These are phyloP conservation scores for Heteromurus nitidus DNA, from an alignment of 2,888 invertebrate species.

Conservation along the genomic window DNA sequence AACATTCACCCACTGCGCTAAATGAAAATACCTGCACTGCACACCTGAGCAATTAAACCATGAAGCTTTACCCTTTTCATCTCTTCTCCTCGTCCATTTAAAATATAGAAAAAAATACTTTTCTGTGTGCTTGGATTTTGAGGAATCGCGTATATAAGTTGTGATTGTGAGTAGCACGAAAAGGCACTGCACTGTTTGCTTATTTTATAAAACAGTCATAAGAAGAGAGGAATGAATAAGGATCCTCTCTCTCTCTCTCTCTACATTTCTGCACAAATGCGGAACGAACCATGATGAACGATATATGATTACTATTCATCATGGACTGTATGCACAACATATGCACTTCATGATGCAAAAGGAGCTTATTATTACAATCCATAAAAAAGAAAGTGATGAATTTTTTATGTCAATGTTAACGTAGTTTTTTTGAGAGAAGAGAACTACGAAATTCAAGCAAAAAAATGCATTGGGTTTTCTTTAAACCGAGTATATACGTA, in stretches of 20 bases:
- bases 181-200: too few species aligned
- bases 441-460: slow-evolving; percentile 1
- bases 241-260: too few species aligned
- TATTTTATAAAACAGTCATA: too few species aligned
- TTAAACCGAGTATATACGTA: too few species aligned
- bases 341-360: slow-evolving; percentile 41
- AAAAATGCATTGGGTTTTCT: slow-evolving; percentile 1
- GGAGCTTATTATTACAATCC: slow-evolving; percentile 23
- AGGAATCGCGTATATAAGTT: too few species aligned
- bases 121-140: too few species aligned
- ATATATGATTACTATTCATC: not conserved
- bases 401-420: slow-evolving; percentile 19
- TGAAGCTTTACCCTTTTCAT: slow-evolving; percentile 33
- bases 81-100: not conserved
- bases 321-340: not conserved
- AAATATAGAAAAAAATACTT: too few species aligned
- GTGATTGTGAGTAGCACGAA: not conserved
- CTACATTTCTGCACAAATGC: slow-evolving; percentile 21
- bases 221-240: too few species aligned
- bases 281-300: slow-evolving; percentile 32
- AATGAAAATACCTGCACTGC: slow-evolving; percentile 33
- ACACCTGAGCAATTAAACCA: slow-evolving; percentile 57
- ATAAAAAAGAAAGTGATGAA: slow-evolving; percentile 55
- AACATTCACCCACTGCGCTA: slow-evolving; percentile 41
- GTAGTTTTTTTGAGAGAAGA: too few species aligned